Evolutionary conservation across 2,888 invertebrate genomes (phyloP), one percentile per base, ranked within the genome.

Genomic region (Flexamia atlantica): DNA sequence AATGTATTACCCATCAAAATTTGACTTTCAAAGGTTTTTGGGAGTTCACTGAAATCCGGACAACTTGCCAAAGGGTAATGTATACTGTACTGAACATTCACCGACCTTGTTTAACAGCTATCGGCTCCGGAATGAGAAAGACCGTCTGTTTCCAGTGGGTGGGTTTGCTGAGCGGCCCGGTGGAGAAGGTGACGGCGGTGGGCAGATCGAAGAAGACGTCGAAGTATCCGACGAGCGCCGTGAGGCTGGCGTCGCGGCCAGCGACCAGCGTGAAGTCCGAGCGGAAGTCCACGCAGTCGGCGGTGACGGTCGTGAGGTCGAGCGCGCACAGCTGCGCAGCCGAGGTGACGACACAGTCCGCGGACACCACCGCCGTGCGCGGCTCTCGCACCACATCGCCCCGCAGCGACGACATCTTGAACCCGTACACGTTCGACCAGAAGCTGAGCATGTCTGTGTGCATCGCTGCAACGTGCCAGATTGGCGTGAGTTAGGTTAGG

Each of bases 61-160:
- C n/a, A n/a, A n/a, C n/a, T n/a, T n/a, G n/a, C n/a, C n/a, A n/a
- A n/a, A n/a, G n/a, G n/a, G n/a, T n/a, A n/a, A n/a, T n/a, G n/a
- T n/a, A n/a, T n/a, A n/a, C n/a, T n/a, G n/a, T n/a, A n/a, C n/a
- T n/a, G n/a, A 36, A 36, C 36, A 46, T 17, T 17, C 57, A 85
- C 82, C 88, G 88, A 90, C 95, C 97, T 90, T 93, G 90, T 86
- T 94, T 94, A 0, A 97, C 93, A 74, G 92, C 90, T 72, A 95
- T 92, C 42, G 95, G 94, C 87, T 95, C 93, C 85, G 94, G 95
- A 17, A 98, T 91, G 88, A 96, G 95, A 90, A 98, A 97, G 0
- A 97, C 93, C 0, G 97, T 97, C 90, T 98, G 98, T 89, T 98
- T 97, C 98, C 98, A 98, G 91, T 98, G 98, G 0, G 98, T 98